Base-by-base conservation (phyloP, 2,113 vertebrate species). In the Lipotes vexillifer region DNA sequence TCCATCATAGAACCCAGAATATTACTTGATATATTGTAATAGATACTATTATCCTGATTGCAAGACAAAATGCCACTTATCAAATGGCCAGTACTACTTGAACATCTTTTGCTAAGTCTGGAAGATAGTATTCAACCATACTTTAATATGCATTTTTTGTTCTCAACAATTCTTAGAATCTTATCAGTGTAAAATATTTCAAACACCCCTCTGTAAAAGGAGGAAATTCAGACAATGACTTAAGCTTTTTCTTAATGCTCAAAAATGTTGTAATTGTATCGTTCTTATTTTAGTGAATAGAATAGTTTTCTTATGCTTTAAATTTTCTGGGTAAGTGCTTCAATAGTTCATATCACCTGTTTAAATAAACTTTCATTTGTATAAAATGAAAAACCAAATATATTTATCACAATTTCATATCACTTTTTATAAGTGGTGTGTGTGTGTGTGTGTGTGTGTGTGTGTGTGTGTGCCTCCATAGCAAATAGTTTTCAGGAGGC, bases 331-430 rank as follows among this genome's bases (percentile, higher is more conserved):
- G 1, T 75, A 84, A 65, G 14, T 68, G 27, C 5, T 75, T 69
- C 18, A 27, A 11, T 8, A 38, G 1, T 90, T 87, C 13, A 65
- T 59, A 20, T 69, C 71, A 46, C 2, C 7, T 81, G 8, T 57
- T 97, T 85, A 69, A 83, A 66, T 86, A 81, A 82, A 78, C 7
- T 86, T 57, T 82, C 82, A 61, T 77, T 90, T 93, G 41, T 41
- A 21, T n/a, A 88, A 93, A 82, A 59, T 78, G 5, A 85, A 88
- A 96, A 94, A 46, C 13, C 12, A 90, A 59, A 36, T 66, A 6
- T 78, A 55, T 78, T 85, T 81, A 29, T 87, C 2, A 83, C 65
- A 80, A 90, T 90, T 93, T 87, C 25, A 52, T 12, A 63, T 86
- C n/a, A 49, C 0, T 65, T 72, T 80, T 17, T 74, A n/a, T 91